Percentiles rank a stretch among this genome's conserved stretches.
These are phyloP conservation scores for Acanthisitta chloris DNA, from an alignment of 2,113 vertebrate species.

Conservation along the genomic window DNA sequence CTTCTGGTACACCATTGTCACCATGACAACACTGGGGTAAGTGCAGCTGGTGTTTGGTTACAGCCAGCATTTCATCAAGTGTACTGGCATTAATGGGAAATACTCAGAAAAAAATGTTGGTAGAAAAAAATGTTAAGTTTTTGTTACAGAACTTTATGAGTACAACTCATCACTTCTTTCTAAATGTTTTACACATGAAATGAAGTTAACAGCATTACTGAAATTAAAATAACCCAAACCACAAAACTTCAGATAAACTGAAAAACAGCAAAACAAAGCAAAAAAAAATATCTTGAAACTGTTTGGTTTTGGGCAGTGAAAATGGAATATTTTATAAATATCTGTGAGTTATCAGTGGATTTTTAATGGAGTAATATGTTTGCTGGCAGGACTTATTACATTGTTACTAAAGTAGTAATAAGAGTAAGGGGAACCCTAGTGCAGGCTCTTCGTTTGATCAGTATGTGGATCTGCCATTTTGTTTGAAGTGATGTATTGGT, in stretches of 20 bases:
- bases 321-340: not conserved
- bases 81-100: not conserved
- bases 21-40: slow-evolving; percentile 98
- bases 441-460: not conserved
- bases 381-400: not conserved
- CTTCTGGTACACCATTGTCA: slow-evolving; percentile 99
- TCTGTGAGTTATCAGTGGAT: not conserved
- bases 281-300: not conserved
- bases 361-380: not conserved
- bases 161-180: not conserved
- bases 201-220: not conserved
- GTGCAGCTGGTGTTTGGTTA: slow-evolving; percentile 66
- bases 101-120: not conserved
- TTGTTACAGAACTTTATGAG: not conserved
- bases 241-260: not conserved
- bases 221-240: not conserved
- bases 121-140: not conserved
- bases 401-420: not conserved
- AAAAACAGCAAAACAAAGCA: not conserved
- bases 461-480: slow-evolving; percentile 23
- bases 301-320: not conserved
- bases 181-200: not conserved
- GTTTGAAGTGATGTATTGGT: not conserved
- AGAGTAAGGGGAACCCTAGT: not conserved
- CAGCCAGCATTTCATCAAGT: slow-evolving; percentile 25